A percentile compares a stretch with the other conserved stretches of the same genome.
Evolutionary conservation across 2,888 invertebrate genomes (phyloP).

Genomic region (Rhamphomyia laevipes): DNA sequence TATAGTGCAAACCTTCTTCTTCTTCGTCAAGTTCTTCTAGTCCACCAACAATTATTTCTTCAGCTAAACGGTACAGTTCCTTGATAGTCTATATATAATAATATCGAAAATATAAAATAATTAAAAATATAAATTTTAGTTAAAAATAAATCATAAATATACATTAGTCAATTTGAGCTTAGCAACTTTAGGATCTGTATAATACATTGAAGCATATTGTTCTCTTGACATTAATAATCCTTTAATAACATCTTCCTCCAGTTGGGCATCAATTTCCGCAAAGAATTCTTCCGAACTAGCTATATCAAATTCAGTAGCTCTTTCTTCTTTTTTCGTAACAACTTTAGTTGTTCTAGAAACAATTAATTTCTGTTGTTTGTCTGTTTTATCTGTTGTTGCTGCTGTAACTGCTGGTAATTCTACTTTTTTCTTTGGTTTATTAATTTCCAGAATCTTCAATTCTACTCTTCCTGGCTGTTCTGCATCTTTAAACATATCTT

Average conservation of each 20-base stretch:
- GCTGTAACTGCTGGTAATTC: background rate
- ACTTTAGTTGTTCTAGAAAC: too few relatives aligned
- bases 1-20: slow-evolving; percentile 2
- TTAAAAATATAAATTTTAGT: background rate
- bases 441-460: too few relatives aligned
- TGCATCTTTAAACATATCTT: too few relatives aligned
- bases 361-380: background rate
- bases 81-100: slow-evolving; percentile 41
- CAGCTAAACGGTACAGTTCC: slow-evolving; percentile 47
- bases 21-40: slow-evolving; percentile 2
- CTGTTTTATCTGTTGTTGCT: background rate
- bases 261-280: slow-evolving; percentile 23
- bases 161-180: slow-evolving; percentile 43
- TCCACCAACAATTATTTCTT: slow-evolving; percentile 45
- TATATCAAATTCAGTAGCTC: too few relatives aligned
- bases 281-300: background rate
- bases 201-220: slow-evolving; percentile 43
- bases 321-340: too few relatives aligned
- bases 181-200: slow-evolving; percentile 43
- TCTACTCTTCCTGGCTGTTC: too few relatives aligned
- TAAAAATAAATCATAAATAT: slow-evolving; percentile 13
- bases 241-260: slow-evolving; percentile 27
- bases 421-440: background rate
- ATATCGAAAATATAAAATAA: background rate
- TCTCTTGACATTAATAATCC: slow-evolving; percentile 42